Evolutionary conservation across 1,140 invertebrate species (phyloP).

Genomic region (Pseudachorutes palmiensis): DNA sequence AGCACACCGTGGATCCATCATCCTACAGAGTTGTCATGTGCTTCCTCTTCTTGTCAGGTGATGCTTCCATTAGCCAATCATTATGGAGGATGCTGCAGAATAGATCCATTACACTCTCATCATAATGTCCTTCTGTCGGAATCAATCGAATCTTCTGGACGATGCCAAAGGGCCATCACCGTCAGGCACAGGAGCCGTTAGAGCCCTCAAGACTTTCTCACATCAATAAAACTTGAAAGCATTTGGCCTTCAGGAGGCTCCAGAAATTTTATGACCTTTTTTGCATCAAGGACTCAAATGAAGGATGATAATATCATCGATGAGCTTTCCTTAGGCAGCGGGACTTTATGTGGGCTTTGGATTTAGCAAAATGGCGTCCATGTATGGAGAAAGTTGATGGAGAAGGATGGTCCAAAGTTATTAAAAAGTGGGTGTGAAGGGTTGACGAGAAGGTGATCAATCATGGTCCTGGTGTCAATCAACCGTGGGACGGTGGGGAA

Average conservation of each 20-base stretch:
- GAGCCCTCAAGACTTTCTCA: background rate
- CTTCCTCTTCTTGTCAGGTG: no score
- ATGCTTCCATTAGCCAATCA: no score
- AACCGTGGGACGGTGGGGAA: no score
- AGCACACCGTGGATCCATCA: slow-evolving; percentile 7
- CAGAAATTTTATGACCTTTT: background rate
- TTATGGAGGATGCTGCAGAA: no score
- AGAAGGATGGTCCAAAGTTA: background rate
- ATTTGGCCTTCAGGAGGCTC: background rate
- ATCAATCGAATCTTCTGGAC: no score
- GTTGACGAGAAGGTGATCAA: background rate
- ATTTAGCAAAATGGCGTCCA: background rate
- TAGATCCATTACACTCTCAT: no score
- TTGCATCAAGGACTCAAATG: background rate
- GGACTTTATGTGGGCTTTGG: background rate
- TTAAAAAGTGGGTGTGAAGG: background rate
- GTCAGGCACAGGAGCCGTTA: background rate
- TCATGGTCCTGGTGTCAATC: no score
- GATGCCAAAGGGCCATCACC: no score
- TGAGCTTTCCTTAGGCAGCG: background rate
- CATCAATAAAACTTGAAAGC: slow-evolving; percentile 12
- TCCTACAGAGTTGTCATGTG: background rate
- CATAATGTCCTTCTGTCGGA: no score
- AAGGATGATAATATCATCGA: background rate
- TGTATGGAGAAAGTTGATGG: background rate